Evolutionary conservation across 1,140 invertebrate species (phyloP), one percentile per base, ranked within the genome.

Genomic region (Temnothorax curvispinosus): DNA sequence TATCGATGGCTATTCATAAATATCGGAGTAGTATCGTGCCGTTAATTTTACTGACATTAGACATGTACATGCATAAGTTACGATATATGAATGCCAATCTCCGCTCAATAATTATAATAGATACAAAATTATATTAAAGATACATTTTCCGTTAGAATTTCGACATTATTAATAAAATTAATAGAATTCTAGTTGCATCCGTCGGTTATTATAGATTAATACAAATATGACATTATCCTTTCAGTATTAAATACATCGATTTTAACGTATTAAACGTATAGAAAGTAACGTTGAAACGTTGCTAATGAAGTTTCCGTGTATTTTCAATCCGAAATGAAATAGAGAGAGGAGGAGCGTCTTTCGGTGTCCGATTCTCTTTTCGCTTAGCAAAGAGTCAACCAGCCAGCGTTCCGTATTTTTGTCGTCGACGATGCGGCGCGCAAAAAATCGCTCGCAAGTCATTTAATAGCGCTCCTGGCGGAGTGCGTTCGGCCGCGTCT

Each of bases 391-490:
- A 84, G 69, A 84, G 69, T 84, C 69, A 75, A 74, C 77, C 77
- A 80, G 77, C 41, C 77, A 80, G 77, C 41, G 54, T 82, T 84
- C 80, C 80, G 80, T 75, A 84, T 84, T 75, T 84, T 84, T 75
- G 80, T 84, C 69, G 80, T 84, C 69, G 80, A 18, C 80, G 80
- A 84, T 84, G 80, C 80, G 80, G 54, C 80, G 80, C 69, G 69
- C 80, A 84, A 84, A 84, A 84, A 84, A 84, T 75, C 80, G 80
- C 80, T 84, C 80, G 80, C 80, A 84, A 84, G 80, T 84, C 80
- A 84, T 84, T 84, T 84, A 84, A 84, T 84, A 84, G 80, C 80
- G 80, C 80, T 84, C 32, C 80, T 62, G 80, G 69, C 80, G 80
- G 80, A 84, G 62, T 84, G 69, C 69, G 80, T 50, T 75, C 80